Percentiles rank a stretch among this genome's conserved stretches.
Conservation (phyloP, 1,140 invertebrate genomes). For the Bombus confusus region DNA sequence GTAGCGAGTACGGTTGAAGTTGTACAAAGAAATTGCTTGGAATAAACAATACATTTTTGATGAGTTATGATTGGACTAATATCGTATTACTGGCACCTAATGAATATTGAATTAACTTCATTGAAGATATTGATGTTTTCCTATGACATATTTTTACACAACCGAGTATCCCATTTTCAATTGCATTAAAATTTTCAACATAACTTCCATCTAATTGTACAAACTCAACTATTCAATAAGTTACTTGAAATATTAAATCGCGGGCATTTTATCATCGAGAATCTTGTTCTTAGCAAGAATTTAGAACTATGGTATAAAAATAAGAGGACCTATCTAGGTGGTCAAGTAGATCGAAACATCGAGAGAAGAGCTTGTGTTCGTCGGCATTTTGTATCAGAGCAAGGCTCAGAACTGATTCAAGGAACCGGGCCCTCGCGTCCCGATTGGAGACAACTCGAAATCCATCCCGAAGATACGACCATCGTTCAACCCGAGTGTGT, state of each 20-base stretch:
- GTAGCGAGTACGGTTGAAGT: too few species aligned
- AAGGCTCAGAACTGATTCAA: background rate
- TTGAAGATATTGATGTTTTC: too few species aligned
- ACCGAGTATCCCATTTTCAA: too few species aligned
- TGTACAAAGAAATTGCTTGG: too few species aligned
- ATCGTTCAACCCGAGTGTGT: slow-evolving; percentile 13
- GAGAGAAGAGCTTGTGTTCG: background rate
- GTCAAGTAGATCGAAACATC: background rate
- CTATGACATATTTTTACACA: too few species aligned
- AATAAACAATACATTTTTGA: too few species aligned
- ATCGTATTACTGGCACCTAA: too few species aligned
- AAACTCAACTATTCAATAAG: background rate
- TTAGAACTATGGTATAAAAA: background rate
- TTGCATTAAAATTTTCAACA: too few species aligned
- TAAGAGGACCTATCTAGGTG: background rate
- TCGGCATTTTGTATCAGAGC: slow-evolving; percentile 1
- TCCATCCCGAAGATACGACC: slow-evolving; percentile 37
- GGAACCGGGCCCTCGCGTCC: background rate
- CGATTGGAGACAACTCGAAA: slow-evolving; percentile 28
- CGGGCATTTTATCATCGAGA: background rate
- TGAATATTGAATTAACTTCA: too few species aligned
- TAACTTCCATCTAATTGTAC: too few species aligned
- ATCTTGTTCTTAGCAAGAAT: background rate
- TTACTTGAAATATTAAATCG: background rate
- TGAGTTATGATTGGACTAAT: too few species aligned